Evolutionary conservation across 1,140 invertebrate species (phyloP), one percentile per base, ranked within the genome.

Genomic region (Trachymyrmex cornetzi): DNA sequence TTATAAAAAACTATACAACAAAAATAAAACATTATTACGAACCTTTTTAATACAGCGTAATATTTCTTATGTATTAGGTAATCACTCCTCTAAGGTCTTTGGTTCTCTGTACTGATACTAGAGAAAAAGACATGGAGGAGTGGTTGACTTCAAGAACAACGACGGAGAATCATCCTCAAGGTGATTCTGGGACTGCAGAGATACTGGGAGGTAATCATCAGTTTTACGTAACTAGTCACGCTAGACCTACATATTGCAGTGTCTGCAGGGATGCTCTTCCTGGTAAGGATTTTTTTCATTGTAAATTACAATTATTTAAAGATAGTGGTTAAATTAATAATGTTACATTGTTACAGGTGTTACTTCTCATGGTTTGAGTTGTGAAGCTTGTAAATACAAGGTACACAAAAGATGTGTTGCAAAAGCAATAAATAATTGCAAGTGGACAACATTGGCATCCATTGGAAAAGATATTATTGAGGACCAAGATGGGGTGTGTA

Each of bases 351-450:
- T 74, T 74, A 16, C 88, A 93, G 98, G 98, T 57, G 98, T 99
- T 24, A 98, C 98, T 2, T 98, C 98, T 57, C 98, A 99, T 94
- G 99, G 99, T 38, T 96, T 99, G 22, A 99, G 98, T 88, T 99
- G 99, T 95, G 99, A 99, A 96, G 97, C 99, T 12, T 99, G 99
- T 96, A 99, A 99, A 96, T 98, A 98, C 95, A 99, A 99, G 95
- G 98, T 98, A 44, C 99, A 99, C 95, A 99, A 99, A 95, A 95
- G 98, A 77, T 99, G 99, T 95, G 98, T 98, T 0, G 96, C 97
- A 55, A 98, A 99, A 95, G 98, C 98, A 74, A 97, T 98, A 91
- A 98, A 98, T 89, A 99, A 98, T 92, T 99, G 99, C 96, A 99
- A 99, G 94, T 99, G 99, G 99, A 99, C 98, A 82, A 99, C 98